phyloP scores from a whole-genome alignment of 2,113 vertebrate genomes.

The Monopterus albus region DNA sequence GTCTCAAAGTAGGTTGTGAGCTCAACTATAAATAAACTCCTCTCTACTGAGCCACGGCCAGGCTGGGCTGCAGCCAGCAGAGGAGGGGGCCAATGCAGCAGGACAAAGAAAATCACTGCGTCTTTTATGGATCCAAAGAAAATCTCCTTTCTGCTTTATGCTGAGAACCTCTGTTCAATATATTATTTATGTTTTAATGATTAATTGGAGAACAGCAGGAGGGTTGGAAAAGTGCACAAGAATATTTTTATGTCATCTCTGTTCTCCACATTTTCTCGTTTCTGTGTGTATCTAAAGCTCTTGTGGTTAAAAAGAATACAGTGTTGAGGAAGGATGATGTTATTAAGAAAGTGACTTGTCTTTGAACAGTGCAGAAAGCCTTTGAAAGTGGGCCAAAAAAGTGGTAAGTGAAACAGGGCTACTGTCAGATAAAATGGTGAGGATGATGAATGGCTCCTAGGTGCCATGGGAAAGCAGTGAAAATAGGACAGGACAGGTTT shows the following conservation, averaged over 20 bases:
- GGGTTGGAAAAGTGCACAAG: slow-evolving; percentile 5
- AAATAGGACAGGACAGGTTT: slow-evolving; percentile 77
- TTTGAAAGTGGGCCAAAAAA: slow-evolving; percentile 79
- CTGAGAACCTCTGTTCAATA: slow-evolving; percentile 12
- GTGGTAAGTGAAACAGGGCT: slow-evolving; percentile 73
- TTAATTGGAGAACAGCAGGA: slow-evolving; percentile 2
- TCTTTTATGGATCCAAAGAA: slow-evolving; percentile 44
- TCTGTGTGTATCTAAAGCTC: neutral
- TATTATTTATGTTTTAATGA: slow-evolving; percentile 25
- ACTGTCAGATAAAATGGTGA: slow-evolving; percentile 67
- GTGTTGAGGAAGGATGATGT: slow-evolving; percentile 17
- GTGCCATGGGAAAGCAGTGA: slow-evolving; percentile 74
- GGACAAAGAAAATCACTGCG: slow-evolving; percentile 58
- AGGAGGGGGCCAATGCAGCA: slow-evolving; percentile 57
- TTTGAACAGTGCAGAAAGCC: slow-evolving; percentile 68
- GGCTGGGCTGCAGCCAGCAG: slow-evolving; percentile 62
- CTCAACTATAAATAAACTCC: slow-evolving; percentile 85
- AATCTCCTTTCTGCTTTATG: slow-evolving; percentile 20
- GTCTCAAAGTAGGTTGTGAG: slow-evolving; percentile 85
- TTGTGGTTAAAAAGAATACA: neutral
- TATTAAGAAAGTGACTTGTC: slow-evolving; percentile 65
- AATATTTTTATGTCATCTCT: slow-evolving; percentile 10
- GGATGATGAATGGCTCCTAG: slow-evolving; percentile 82
- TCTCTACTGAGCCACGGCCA: slow-evolving; percentile 64
- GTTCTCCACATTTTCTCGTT: neutral